Conservation (phyloP, 2,888 invertebrate genomes). For the Scaeva pyrastri region DNA sequence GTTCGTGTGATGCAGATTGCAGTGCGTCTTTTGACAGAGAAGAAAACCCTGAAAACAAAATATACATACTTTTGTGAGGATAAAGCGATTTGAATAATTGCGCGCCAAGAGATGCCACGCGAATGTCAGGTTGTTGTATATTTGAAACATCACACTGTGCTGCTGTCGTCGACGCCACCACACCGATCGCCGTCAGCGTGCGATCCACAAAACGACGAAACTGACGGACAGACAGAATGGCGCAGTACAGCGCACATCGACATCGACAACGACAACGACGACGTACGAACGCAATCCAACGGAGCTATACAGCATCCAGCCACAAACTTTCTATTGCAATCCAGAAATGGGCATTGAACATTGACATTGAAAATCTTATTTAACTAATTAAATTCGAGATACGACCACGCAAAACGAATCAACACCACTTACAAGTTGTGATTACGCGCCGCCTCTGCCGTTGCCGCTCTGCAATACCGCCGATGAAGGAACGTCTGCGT, state of each 20-base stretch:
- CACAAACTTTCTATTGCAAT: slow-evolving; percentile 66
- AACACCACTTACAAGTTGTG: slow-evolving; percentile 32
- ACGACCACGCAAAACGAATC: slow-evolving; percentile 69
- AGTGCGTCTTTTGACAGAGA: slow-evolving; percentile 54
- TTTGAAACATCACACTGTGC: slow-evolving; percentile 45
- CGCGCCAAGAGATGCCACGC: slow-evolving; percentile 56
- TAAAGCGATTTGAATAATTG: slow-evolving; percentile 74
- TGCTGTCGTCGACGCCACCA: slow-evolving; percentile 11
- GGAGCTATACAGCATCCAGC: slow-evolving; percentile 1
- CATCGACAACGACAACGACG: not conserved
- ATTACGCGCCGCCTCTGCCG: not conserved
- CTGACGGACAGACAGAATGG: slow-evolving; percentile 51
- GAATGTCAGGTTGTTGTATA: slow-evolving; percentile 57
- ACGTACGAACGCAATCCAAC: slow-evolving; percentile 36
- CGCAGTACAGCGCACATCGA: slow-evolving; percentile 58
- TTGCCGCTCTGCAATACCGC: no score
- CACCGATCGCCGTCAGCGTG: slow-evolving; percentile 20
- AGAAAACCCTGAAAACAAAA: slow-evolving; percentile 46
- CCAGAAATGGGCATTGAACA: slow-evolving; percentile 73
- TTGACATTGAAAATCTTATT: slow-evolving; percentile 76
- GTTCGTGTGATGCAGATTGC: not conserved
- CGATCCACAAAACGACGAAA: not conserved
- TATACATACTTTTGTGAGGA: slow-evolving; percentile 48
- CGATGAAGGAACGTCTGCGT: slow-evolving; percentile 31
- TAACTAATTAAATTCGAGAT: slow-evolving; percentile 74